Percentiles rank a stretch among this genome's conserved stretches.
These are phyloP conservation scores for Scaptomyza caliginosa DNA, from an alignment of 2,888 invertebrate genomes.

Conservation along the genomic window DNA sequence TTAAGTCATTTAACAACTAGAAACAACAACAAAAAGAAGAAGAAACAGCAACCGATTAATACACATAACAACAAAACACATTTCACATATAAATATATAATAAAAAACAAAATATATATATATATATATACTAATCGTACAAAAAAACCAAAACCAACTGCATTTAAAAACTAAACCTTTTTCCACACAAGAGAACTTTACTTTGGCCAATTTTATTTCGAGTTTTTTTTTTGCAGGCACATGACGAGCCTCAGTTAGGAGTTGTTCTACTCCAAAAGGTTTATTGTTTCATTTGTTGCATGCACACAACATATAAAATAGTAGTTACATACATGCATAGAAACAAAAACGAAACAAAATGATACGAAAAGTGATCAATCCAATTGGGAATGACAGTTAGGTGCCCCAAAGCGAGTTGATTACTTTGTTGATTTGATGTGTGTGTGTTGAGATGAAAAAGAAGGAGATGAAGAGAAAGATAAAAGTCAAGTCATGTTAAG, in stretches of 20 bases:
- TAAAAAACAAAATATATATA: background rate
- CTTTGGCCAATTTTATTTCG: constrained; percentile 28
- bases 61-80: constrained; percentile 32
- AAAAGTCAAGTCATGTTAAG: constrained; percentile 59
- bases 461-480: no score
- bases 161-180: constrained; percentile 63
- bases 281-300: constrained; percentile 58
- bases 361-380: no score
- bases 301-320: constrained; percentile 14
- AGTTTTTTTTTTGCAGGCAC: constrained; percentile 9
- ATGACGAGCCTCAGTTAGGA: constrained; percentile 46
- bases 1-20: constrained; percentile 71
- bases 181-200: constrained; percentile 47
- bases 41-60: constrained; percentile 36
- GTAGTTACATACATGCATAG: constrained; percentile 28
- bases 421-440: constrained; percentile 36
- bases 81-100: constrained; percentile 38
- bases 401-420: constrained; percentile 28
- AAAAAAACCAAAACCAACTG: constrained; percentile 60
- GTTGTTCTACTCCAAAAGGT: constrained; percentile 43
- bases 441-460: constrained; percentile 15
- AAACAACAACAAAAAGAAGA: constrained; percentile 14
- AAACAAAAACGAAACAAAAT: no score
- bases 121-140: constrained; percentile 42
- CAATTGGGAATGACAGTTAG: constrained; percentile 11